phyloP scores from a whole-genome alignment of 1,140 invertebrate species.

The Bombus polaris region DNA sequence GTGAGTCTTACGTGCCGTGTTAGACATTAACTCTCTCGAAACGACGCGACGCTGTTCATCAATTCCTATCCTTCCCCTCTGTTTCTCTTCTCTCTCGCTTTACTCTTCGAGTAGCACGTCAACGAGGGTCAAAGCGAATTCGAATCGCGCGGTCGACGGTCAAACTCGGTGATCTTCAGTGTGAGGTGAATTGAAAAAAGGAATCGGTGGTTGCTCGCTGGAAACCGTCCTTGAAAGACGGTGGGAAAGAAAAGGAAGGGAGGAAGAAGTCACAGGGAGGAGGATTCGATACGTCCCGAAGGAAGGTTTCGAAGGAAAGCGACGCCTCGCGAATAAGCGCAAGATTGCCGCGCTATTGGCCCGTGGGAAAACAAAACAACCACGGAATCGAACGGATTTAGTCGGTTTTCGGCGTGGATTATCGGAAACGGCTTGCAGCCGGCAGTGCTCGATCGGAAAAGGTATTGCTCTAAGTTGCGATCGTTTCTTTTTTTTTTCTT shows the following conservation, averaged over 20 bases:
- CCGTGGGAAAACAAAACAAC: slow-evolving; percentile 1
- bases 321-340: not conserved
- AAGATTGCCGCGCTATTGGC: slow-evolving; percentile 5
- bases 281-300: not conserved
- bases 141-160: slow-evolving; percentile 9
- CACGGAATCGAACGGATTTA: slow-evolving; percentile 21
- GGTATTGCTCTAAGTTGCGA: slow-evolving; percentile 25
- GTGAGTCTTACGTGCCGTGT: not conserved
- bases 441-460: slow-evolving; percentile 8
- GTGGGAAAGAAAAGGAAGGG: not conserved
- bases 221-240: not conserved
- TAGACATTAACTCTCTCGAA: not conserved
- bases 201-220: not conserved
- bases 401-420: slow-evolving; percentile 25
- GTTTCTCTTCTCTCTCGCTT: not conserved
- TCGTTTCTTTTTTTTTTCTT: not conserved
- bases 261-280: not conserved
- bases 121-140: not conserved
- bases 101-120: not conserved
- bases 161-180: not conserved
- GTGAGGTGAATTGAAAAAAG: slow-evolving; percentile 20
- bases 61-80: slow-evolving; percentile 23
- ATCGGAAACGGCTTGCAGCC: not conserved
- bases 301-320: not conserved
- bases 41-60: slow-evolving; percentile 19